phyloP scores from a whole-genome alignment of 2,888 invertebrate species.

The Torymus texanus region DNA sequence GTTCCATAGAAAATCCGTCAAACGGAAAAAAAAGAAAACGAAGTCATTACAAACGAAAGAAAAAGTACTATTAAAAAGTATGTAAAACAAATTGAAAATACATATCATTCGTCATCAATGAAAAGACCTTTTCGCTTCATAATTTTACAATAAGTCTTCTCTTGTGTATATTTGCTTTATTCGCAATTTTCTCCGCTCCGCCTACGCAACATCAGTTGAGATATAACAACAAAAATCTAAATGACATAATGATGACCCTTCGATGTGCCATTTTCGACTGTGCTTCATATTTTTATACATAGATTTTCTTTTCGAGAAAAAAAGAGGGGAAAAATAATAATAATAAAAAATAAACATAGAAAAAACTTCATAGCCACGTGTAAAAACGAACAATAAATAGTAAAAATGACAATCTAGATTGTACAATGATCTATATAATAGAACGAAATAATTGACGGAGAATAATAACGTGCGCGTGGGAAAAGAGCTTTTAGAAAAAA shows the following conservation, averaged over 20 bases:
- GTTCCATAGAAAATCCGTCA: constrained; percentile 26
- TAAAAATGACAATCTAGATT: background rate
- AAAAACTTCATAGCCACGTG: constrained; percentile 11
- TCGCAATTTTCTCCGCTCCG: background rate
- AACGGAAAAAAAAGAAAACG: constrained; percentile 17
- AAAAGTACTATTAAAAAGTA: constrained; percentile 1
- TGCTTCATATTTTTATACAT: background rate
- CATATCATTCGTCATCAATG: background rate
- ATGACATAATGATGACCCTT: background rate
- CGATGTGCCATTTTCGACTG: constrained; percentile 3
- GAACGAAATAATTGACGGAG: constrained; percentile 4
- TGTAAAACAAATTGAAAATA: constrained; percentile 15
- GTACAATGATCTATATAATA: constrained; percentile 9
- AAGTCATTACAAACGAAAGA: constrained; percentile 4
- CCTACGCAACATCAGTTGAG: too few relatives aligned
- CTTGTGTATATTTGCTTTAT: background rate
- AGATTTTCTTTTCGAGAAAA: background rate
- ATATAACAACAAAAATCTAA: too few relatives aligned
- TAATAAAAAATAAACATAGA: constrained; percentile 1
- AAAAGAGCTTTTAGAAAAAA: constrained; percentile 40
- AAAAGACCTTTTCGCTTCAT: background rate
- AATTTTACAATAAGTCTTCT: constrained; percentile 2
- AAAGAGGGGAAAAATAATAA: background rate
- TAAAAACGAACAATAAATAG: constrained; percentile 21
- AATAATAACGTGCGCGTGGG: constrained; percentile 18